Evolutionary conservation across 2,888 invertebrate genomes (phyloP), one percentile per base, ranked within the genome.

Genomic region (Lasioglossum morio): DNA sequence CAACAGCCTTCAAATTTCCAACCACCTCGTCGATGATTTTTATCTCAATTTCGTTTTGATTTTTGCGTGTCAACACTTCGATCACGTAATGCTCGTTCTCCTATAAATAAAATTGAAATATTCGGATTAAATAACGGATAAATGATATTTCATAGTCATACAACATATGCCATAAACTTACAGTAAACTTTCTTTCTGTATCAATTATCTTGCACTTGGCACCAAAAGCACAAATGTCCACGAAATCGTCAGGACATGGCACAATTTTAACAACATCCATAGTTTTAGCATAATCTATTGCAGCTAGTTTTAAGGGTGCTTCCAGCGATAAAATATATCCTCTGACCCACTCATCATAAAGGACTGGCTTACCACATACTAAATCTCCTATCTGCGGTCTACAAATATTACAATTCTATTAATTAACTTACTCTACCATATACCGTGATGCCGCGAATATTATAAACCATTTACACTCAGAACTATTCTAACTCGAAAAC

Each of bases 241-340:
- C 70, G 77, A 88, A 93, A 4, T 81, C n/a, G 2, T 82, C 8
- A 0, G 92, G 89, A 73, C 93, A 84, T 19, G 93, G 91, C 8
- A 92, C 40, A 10, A 90, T 82, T 57, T 89, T 76, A 0, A 79
- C 46, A 5, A 92, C 89, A 3, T 72, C 16, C 19, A 87, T 27
- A 46, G 93, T 70, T 72, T 90, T 85, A 4, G 91, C 91, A 79
- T 94, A 94, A 40, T 95, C 95, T 16, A 93, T 73, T 14, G 86
- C 80, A 19, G 89, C 90, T 48, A 95, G 70, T 84, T 91, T 89
- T 0, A 92, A 69, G 16, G 87, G 82, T 3, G 92, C 84, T 4
- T 86, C 85, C 4, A 87, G 72, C 19, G 88, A 74, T 8, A 88
- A n/a, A 5, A 94, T 90, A 74, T 92, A 89, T 30, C 94, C 94